Evolutionary conservation across 2,797 vertebrate species (phyloP).

Genomic region (Gobio occitaniae): DNA sequence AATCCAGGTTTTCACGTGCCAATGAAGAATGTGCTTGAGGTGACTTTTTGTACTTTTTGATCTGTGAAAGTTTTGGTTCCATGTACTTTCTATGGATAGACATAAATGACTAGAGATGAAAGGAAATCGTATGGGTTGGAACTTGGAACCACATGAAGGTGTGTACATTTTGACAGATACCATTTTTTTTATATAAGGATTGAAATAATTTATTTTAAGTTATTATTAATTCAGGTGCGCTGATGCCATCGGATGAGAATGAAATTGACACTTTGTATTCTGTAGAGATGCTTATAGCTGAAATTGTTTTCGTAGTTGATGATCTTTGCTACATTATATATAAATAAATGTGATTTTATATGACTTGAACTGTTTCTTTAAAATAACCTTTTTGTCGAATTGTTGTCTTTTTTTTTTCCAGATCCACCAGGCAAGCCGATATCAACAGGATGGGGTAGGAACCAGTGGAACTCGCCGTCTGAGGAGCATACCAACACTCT

Average conservation of each 20-base stretch:
- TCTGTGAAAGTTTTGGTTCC: background rate
- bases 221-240: background rate
- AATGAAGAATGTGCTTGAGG: background rate
- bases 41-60: background rate
- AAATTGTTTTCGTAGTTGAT: background rate
- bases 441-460: slow-evolving; percentile 92
- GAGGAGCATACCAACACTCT: slow-evolving; percentile 76
- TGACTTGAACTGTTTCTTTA: background rate
- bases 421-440: slow-evolving; percentile 81
- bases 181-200: no score
- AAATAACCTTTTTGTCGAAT: background rate
- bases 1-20: background rate
- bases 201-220: background rate
- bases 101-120: background rate
- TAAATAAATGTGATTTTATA: background rate
- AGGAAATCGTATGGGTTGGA: no score
- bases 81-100: background rate
- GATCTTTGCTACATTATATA: background rate
- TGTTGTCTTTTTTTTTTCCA: slow-evolving; percentile 41
- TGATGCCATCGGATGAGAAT: background rate
- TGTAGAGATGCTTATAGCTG: background rate
- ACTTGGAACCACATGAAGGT: no score
- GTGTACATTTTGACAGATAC: no score
- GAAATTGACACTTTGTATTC: background rate
- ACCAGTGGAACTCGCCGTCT: slow-evolving; percentile 87